These are phyloP conservation scores for Calyptomena viridis DNA, from an alignment of 2,113 vertebrate genomes.

Conservation along the genomic window DNA sequence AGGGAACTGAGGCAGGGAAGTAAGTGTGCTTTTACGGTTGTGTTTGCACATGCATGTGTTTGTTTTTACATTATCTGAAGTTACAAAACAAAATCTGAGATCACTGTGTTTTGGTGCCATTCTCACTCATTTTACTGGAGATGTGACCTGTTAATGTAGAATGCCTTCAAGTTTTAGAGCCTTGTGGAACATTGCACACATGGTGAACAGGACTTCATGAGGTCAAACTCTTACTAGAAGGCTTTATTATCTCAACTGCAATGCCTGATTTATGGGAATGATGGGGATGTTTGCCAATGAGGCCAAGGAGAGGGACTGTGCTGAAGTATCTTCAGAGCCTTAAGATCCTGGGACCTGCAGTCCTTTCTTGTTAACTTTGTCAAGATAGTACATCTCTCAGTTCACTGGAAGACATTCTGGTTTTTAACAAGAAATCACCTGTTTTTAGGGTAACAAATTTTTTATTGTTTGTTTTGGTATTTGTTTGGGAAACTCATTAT, in stretches of 20 bases:
- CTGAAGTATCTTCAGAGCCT: neutral
- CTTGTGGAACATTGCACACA: neutral
- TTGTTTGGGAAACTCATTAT: neutral
- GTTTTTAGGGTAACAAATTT: neutral
- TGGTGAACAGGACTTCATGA: neutral
- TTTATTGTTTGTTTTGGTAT: neutral
- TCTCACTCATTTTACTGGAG: neutral
- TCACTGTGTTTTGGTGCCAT: neutral
- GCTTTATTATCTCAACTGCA: neutral
- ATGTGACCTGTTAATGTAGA: neutral
- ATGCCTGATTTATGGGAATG: neutral
- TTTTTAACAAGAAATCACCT: neutral
- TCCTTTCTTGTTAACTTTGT: neutral
- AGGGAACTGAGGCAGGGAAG: neutral
- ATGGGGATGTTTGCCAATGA: accelerated
- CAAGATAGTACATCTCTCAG: neutral
- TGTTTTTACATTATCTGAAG: neutral
- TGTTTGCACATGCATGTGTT: neutral
- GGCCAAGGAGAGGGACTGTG: neutral
- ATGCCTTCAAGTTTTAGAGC: neutral
- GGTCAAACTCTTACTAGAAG: neutral
- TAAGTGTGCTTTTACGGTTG: accelerated
- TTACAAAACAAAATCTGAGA: neutral
- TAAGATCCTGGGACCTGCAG: neutral
- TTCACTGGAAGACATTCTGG: neutral